These are phyloP conservation scores for Chaetorhynchus papuensis DNA, from an alignment of 2,113 vertebrate genomes.

Conservation along the genomic window DNA sequence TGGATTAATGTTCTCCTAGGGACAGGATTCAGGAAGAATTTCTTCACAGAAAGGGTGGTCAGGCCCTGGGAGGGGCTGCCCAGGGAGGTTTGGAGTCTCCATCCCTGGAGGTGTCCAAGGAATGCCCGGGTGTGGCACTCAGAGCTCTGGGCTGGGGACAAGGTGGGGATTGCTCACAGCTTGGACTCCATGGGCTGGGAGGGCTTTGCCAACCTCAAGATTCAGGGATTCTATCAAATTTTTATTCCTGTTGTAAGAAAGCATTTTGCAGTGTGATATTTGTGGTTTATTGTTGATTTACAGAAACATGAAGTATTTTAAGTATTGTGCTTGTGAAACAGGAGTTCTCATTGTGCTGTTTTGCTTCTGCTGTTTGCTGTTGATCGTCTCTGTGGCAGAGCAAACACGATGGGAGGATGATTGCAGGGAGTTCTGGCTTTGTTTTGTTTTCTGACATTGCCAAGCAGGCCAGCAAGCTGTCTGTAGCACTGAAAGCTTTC, in stretches of 20 bases:
- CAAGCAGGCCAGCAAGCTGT: neutral
- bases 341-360: neutral
- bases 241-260: neutral
- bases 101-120: neutral
- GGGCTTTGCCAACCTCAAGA: neutral
- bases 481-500: neutral
- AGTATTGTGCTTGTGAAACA: neutral
- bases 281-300: neutral
- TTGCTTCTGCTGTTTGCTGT: neutral
- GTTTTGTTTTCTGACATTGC: neutral
- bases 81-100: neutral
- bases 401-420: neutral
- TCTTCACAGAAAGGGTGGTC: neutral
- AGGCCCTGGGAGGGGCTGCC: neutral
- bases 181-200: neutral
- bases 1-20: neutral
- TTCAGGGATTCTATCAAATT: neutral
- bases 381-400: neutral
- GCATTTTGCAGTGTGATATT: neutral
- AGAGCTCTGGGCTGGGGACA: neutral
- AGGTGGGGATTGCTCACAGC: neutral
- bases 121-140: accelerated
- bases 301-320: neutral
- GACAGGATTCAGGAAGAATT: neutral
- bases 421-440: neutral